phyloP scores from a whole-genome alignment of 1,140 invertebrate genomes.

The Drosophila bocqueti region DNA sequence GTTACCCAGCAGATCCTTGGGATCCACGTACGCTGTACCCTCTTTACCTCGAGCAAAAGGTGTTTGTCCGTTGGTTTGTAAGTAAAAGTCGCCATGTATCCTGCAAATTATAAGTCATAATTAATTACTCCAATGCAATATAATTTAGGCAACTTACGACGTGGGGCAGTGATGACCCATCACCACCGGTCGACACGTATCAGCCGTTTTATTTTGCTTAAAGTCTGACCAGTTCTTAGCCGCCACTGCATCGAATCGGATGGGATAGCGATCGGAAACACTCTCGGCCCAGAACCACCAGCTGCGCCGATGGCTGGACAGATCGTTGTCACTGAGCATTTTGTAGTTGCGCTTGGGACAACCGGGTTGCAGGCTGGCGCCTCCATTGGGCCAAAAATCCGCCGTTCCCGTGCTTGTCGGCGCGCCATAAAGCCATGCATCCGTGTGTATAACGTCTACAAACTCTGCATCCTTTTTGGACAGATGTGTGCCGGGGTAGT shows the following conservation, averaged over 20 bases:
- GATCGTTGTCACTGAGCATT: conserved; percentile 83
- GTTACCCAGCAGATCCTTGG: conserved; percentile 72
- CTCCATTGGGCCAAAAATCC: conserved; percentile 88
- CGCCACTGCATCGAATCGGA: conserved; percentile 85
- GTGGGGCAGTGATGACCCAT: conserved; percentile 83
- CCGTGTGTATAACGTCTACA: conserved; percentile 90
- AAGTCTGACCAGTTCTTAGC: conserved; percentile 85
- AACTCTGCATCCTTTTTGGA: conserved; percentile 88
- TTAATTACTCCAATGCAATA: neutral
- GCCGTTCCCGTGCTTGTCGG: conserved; percentile 87
- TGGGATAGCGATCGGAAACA: conserved; percentile 85
- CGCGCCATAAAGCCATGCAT: conserved; percentile 87
- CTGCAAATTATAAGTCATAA: conserved; percentile 48
- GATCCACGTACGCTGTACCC: conserved; percentile 74
- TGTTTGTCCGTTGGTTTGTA: conserved; percentile 84
- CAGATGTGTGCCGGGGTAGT: conserved; percentile 87
- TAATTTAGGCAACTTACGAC: conserved; percentile 44
- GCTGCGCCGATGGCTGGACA: conserved; percentile 89
- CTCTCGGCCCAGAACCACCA: conserved; percentile 88
- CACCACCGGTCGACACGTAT: conserved; percentile 47
- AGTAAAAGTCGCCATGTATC: conserved; percentile 83
- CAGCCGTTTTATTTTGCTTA: conserved; percentile 67
- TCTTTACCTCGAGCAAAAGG: conserved; percentile 83
- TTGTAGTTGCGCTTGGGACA: conserved; percentile 85
- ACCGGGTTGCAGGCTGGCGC: conserved; percentile 87